Evolutionary conservation across 2,797 vertebrate genomes (phyloP), one percentile per base, ranked within the genome.

Genomic region (Eutrigla gurnardus): DNA sequence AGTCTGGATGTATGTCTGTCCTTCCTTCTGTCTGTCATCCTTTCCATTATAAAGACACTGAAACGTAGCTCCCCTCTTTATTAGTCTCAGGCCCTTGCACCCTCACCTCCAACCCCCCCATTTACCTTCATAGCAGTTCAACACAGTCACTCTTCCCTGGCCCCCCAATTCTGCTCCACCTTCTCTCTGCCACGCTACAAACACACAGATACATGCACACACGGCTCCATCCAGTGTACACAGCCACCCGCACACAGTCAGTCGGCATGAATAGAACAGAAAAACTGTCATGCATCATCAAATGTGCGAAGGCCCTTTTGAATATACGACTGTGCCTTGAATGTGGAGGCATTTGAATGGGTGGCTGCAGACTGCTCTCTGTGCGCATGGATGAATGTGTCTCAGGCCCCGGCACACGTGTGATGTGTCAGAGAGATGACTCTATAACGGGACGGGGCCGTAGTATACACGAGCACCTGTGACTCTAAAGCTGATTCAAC

Each of bases 251-350:
- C 87, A 69, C 87, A 75, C 78, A 79, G 81, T 79, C 80, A 59
- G 80, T 76, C 64, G 53, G 80, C 84, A 78, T 89, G 88, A 89
- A 89, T 86, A 89, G 85, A 83, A 81, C 82, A 73, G 85, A 83
- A 91, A 32, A 90, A 84, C 80, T 85, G 88, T 88, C 81, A 75
- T 78, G 83, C 85, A 90, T 91, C 90, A 91, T 91, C 87, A 91
- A 87, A 91, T 87, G 86, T 88, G 88, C 65, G 37, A 86, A 85
- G 81, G 78, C 69, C 83, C 81, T 83, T 90, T 87, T 86, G 73
- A 91, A 89, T 92, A 62, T 80, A 69, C 75, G 83, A 86, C 86
- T 77, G 47, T 87, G 82, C 75, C 86, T 91, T 85, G 75, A 89
- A 84, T 89, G 86, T 77, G 76, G 78, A 85, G 87, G 75, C 83